Conservation (phyloP, 2,797 vertebrate genomes). For the Ptychobarbus kaznakovi region DNA sequence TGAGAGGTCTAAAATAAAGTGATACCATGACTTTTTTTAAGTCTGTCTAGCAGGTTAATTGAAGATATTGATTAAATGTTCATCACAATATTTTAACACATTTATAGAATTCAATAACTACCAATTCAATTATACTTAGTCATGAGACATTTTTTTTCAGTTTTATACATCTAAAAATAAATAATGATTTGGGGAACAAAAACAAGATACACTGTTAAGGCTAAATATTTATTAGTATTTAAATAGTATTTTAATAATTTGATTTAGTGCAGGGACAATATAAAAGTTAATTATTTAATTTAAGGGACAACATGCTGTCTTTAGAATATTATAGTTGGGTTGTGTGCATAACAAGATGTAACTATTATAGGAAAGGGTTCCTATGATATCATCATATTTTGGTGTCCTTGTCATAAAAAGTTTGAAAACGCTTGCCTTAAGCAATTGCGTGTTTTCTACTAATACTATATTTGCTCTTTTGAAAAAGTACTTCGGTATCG, state of each 20-base stretch:
- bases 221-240: no score
- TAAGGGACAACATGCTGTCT: neutral
- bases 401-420: neutral
- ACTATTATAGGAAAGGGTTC: neutral
- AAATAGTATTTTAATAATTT: neutral
- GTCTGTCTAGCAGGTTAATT: neutral
- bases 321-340: neutral
- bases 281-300: neutral
- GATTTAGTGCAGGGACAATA: neutral
- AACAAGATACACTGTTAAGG: no score
- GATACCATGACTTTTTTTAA: neutral
- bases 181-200: no score
- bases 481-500: neutral
- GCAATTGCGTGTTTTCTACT: neutral
- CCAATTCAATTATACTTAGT: no score
- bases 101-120: neutral
- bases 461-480: neutral
- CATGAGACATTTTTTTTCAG: no score
- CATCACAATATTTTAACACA: neutral
- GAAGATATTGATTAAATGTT: conserved; percentile 8
- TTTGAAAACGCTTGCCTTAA: neutral
- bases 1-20: neutral
- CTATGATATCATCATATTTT: neutral
- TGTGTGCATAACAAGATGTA: neutral
- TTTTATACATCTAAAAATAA: no score